Evolutionary conservation across 2,113 vertebrate genomes (phyloP).

Genomic region (Narcine bancroftii): DNA sequence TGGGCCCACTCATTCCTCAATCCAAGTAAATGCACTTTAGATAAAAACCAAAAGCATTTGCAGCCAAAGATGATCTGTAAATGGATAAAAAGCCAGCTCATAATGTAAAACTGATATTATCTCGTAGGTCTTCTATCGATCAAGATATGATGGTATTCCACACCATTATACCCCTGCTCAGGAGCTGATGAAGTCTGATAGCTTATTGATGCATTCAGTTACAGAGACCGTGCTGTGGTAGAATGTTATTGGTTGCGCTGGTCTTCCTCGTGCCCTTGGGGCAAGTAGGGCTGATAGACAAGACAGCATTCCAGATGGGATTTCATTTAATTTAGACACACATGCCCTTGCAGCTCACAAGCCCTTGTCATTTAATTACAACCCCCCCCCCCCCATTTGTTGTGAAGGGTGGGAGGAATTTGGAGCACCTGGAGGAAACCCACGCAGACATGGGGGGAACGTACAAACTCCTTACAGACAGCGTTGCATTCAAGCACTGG

Average conservation of each 20-base stretch:
- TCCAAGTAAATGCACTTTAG: conserved; percentile 54
- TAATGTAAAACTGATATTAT: conserved; percentile 65
- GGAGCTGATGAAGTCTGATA: conserved; percentile 55
- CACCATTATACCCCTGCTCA: conserved; percentile 48
- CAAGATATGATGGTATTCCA: conserved; percentile 65
- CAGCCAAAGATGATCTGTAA: conserved; percentile 39
- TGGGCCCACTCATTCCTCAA: conserved; percentile 55
- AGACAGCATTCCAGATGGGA: background rate
- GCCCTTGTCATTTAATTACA: no score
- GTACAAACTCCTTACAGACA: no score
- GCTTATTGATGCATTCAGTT: conserved; percentile 70
- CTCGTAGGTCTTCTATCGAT: conserved; percentile 63
- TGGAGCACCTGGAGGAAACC: no score
- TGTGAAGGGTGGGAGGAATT: no score
- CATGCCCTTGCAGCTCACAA: no score
- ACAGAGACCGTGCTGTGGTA: conserved; percentile 50
- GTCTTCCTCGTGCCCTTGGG: conserved; percentile 49
- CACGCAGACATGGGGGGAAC: no score
- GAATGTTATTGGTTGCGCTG: conserved; percentile 50
- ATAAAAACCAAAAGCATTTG: conserved; percentile 45
- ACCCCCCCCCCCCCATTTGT: no score
- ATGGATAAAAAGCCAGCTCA: conserved; percentile 47
- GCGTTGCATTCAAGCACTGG: no score
- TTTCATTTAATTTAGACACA: no score
- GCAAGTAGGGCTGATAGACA: background rate